phyloP scores from a whole-genome alignment of 2,113 vertebrate species.

The Erythrocebus patas region DNA sequence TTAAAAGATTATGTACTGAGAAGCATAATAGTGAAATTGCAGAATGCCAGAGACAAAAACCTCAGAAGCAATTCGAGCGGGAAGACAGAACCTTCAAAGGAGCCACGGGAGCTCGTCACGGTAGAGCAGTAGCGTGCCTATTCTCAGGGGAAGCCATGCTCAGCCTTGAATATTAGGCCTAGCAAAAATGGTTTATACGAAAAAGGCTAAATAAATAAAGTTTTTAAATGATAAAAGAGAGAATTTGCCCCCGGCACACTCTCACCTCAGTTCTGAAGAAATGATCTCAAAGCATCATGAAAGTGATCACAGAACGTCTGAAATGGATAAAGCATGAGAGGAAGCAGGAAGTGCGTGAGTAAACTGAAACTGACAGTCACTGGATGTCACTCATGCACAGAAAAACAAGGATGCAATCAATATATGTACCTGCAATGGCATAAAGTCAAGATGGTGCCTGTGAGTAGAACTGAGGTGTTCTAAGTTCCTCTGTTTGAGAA shows the following conservation, averaged over 20 bases:
- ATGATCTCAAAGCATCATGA: background rate
- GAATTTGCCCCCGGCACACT: background rate
- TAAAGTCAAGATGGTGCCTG: rapidly evolving
- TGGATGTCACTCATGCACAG: background rate
- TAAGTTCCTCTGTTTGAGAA: background rate
- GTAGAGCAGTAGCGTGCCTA: rapidly evolving
- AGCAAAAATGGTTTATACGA: background rate
- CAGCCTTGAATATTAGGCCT: background rate
- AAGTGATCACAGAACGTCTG: background rate
- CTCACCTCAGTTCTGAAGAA: background rate
- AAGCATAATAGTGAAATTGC: rapidly evolving
- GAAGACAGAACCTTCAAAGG: background rate
- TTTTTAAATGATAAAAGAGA: background rate
- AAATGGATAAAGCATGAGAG: background rate
- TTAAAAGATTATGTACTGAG: rapidly evolving
- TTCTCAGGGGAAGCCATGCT: background rate
- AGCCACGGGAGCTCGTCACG: rapidly evolving
- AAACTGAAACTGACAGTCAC: too few species aligned
- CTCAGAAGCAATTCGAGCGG: background rate
- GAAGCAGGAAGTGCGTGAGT: background rate
- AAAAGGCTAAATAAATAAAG: background rate
- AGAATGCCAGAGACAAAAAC: background rate
- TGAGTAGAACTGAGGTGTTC: background rate
- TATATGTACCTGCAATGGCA: rapidly evolving
- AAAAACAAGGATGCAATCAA: too few species aligned